Percentiles rank a stretch among this genome's conserved stretches.
These are phyloP conservation scores for Drosophila prolongata DNA, from an alignment of 2,888 invertebrate species.

Conservation along the genomic window DNA sequence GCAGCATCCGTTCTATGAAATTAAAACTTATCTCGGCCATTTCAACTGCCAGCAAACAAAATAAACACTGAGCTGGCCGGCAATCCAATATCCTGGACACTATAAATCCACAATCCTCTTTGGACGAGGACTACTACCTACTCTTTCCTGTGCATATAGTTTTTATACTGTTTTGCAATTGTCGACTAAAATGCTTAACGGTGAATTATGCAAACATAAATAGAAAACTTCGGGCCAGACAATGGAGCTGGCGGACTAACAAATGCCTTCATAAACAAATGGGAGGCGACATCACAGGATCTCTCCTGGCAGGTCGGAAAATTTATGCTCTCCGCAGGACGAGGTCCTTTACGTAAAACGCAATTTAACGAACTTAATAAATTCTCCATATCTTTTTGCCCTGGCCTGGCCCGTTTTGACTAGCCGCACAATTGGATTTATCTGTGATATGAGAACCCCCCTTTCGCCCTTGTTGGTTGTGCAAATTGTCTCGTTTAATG, in stretches of 20 bases:
- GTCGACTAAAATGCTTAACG: slow-evolving; percentile 74
- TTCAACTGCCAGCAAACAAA: slow-evolving; percentile 55
- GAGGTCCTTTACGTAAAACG: slow-evolving; percentile 33
- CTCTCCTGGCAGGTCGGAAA: slow-evolving; percentile 46
- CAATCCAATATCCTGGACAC: slow-evolving; percentile 72
- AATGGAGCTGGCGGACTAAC: slow-evolving; percentile 17
- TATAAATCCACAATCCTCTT: slow-evolving; percentile 53
- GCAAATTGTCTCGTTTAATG: slow-evolving; percentile 71
- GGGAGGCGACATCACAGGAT: slow-evolving; percentile 43
- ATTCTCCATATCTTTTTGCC: slow-evolving; percentile 73
- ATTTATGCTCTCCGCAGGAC: slow-evolving; percentile 60
- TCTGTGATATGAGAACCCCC: slow-evolving; percentile 51
- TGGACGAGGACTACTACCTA: neutral
- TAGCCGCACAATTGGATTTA: slow-evolving; percentile 74
- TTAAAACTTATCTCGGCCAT: slow-evolving; percentile 73
- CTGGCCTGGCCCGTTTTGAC: slow-evolving; percentile 57
- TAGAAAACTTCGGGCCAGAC: slow-evolving; percentile 50
- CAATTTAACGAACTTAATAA: slow-evolving; percentile 78
- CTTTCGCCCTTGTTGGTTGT: slow-evolving; percentile 31
- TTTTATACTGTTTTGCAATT: slow-evolving; percentile 69
- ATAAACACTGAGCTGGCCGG: slow-evolving; percentile 40
- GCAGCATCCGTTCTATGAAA: slow-evolving; percentile 47
- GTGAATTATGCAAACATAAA: slow-evolving; percentile 76
- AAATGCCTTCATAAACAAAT: slow-evolving; percentile 71
- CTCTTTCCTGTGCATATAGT: slow-evolving; percentile 51